phyloP scores from a whole-genome alignment of 1,140 invertebrate species.

The Callitettix versicolor region DNA sequence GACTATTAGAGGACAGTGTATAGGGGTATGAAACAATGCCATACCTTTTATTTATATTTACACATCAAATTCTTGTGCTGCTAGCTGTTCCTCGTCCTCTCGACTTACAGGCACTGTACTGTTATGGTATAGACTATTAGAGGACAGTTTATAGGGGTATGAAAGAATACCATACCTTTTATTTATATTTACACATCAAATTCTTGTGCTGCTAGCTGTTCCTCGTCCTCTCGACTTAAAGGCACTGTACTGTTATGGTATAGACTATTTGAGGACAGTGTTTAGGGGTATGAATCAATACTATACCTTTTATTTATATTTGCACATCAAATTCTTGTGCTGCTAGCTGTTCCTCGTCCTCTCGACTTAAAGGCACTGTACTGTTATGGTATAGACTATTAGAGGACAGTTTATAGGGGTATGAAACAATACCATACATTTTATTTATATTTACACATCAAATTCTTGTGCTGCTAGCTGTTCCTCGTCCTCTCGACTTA shows the following conservation, averaged over 20 bases:
- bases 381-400: conserved; percentile 91
- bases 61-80: conserved; percentile 9
- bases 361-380: conserved; percentile 64
- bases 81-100: conserved; percentile 56
- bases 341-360: conserved; percentile 53
- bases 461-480: conserved; percentile 13
- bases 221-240: conserved; percentile 68
- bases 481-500: conserved; percentile 72
- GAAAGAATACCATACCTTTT: too few relatives aligned
- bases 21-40: too few relatives aligned
- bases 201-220: conserved; percentile 29
- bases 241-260: conserved; percentile 85
- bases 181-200: conserved; percentile 1
- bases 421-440: too few relatives aligned
- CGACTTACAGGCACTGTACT: conserved; percentile 67
- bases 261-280: too few relatives aligned
- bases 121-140: conserved; percentile 90
- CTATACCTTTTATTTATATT: conserved; percentile 5
- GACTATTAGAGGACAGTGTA: too few relatives aligned
- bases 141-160: too few relatives aligned
- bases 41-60: conserved; percentile 6
- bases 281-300: too few relatives aligned
- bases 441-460: background rate
- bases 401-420: conserved; percentile 93
- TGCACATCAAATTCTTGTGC: conserved; percentile 10